Percentiles rank a stretch among this genome's conserved stretches.
Evolutionary conservation across 2,888 invertebrate genomes (phyloP).

Genomic region (Chaetoderma sp.): DNA sequence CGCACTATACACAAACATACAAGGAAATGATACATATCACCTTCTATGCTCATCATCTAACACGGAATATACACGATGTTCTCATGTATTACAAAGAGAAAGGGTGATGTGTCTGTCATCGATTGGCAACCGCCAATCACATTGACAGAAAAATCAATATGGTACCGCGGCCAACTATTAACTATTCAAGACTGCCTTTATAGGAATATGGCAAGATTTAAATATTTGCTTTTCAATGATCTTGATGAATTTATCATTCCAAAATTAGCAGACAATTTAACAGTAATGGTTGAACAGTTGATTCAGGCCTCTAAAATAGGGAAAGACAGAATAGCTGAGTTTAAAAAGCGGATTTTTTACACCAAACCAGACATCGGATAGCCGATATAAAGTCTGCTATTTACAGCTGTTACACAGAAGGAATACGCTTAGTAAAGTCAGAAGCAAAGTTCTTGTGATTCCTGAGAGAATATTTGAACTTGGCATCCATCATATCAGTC

Average conservation of each 20-base stretch:
- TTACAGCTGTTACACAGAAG: conserved; percentile 48
- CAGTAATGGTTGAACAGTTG: conserved; percentile 32
- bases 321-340: conserved; percentile 44
- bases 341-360: conserved; percentile 58
- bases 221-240: conserved; percentile 62
- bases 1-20: no score
- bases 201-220: conserved; percentile 54
- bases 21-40: no score
- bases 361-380: conserved; percentile 39
- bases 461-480: conserved; percentile 50
- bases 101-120: conserved; percentile 46
- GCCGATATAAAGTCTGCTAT: conserved; percentile 41
- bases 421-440: conserved; percentile 33
- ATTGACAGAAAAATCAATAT: conserved; percentile 44
- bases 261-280: conserved; percentile 37
- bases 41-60: conserved; percentile 51
- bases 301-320: conserved; percentile 8
- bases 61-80: conserved; percentile 43
- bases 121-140: conserved; percentile 56
- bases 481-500: conserved; percentile 60
- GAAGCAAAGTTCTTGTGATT: conserved; percentile 52
- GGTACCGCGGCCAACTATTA: conserved; percentile 65
- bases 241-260: conserved; percentile 67
- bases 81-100: conserved; percentile 47
- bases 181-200: conserved; percentile 67